Evolutionary conservation across 2,888 invertebrate species (phyloP), one percentile per base, ranked within the genome.

Genomic region (Odontocerum albicorne): DNA sequence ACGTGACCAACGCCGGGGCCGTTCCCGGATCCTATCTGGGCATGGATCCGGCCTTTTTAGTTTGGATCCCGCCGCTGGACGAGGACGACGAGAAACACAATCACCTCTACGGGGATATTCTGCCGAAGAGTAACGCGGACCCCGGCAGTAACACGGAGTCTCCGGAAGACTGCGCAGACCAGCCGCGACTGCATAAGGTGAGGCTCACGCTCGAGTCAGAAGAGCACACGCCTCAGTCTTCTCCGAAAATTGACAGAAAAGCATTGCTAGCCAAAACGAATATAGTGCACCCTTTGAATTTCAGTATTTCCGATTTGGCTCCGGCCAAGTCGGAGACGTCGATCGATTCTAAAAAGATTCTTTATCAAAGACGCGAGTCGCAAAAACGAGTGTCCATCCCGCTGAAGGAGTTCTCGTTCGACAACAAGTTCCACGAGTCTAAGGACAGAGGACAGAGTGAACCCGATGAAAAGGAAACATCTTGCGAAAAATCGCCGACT

Each of bases 11-110:
- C 67, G 83, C 84, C 1, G 88, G 88, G 57, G 89, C 90, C 6
- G 90, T 87, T 10, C 92, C 92, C 1, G 92, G 92, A 15, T 92
- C 91, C 0, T 92, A 91, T 66, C 72, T 92, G 53, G 91, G 91
- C 42, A 92, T 92, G 92, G 92, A 92, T 70, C 92, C 92, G 1
- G 91, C 91, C 0, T 92, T 90, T 69, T 74, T 92, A 39, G 87
- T 92, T 1, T 92, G 91, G 91, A 91, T 92, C 62, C 92, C 92
- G 4, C 92, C 92, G 0, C 72, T 89, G 16, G 87, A 87, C 63
- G 87, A 86, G 33, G 85, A 84, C 1, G 79, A 81, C 55, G 80
- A 80, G 39, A 74, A 69, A 2, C 72, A 73, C 31, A 70, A 70
- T 17, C 73, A 74, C 1, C 68, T 73, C 39, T 77, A 78, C 63